phyloP scores from a whole-genome alignment of 2,888 invertebrate species.

The Cheiracanthium punctorium region DNA sequence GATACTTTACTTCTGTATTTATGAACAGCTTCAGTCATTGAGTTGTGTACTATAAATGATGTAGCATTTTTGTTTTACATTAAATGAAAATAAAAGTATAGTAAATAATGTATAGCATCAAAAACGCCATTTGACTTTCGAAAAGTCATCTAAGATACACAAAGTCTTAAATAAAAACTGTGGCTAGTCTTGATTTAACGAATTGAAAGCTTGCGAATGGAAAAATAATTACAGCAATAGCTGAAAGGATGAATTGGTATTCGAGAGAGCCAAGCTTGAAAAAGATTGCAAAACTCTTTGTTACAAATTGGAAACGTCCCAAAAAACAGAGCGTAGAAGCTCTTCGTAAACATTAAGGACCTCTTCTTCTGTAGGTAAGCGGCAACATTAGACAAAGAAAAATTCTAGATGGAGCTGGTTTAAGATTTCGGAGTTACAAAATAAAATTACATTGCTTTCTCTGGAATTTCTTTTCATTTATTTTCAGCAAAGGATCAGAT shows the following conservation, averaged over 20 bases:
- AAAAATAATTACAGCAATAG: neutral
- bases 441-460: constrained; percentile 20
- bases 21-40: too few relatives aligned
- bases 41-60: too few relatives aligned
- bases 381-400: constrained; percentile 31
- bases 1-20: too few relatives aligned
- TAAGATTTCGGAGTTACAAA: constrained; percentile 35
- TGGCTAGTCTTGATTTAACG: too few relatives aligned
- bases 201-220: too few relatives aligned
- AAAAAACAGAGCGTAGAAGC: constrained; percentile 42
- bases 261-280: neutral
- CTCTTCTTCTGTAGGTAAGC: constrained; percentile 39
- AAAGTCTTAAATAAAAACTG: too few relatives aligned
- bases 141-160: too few relatives aligned
- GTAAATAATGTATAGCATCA: too few relatives aligned
- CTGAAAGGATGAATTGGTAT: neutral
- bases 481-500: neutral
- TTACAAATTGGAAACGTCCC: constrained; percentile 56
- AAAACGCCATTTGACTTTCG: too few relatives aligned
- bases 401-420: too few relatives aligned
- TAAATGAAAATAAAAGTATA: too few relatives aligned
- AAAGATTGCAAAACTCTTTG: constrained; percentile 42
- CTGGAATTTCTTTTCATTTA: constrained; percentile 5
- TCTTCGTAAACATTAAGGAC: constrained; percentile 47
- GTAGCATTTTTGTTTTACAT: too few relatives aligned